Evolutionary conservation across 1,140 invertebrate genomes (phyloP), one percentile per base, ranked within the genome.

Genomic region (Chironomus striatipennis): DNA sequence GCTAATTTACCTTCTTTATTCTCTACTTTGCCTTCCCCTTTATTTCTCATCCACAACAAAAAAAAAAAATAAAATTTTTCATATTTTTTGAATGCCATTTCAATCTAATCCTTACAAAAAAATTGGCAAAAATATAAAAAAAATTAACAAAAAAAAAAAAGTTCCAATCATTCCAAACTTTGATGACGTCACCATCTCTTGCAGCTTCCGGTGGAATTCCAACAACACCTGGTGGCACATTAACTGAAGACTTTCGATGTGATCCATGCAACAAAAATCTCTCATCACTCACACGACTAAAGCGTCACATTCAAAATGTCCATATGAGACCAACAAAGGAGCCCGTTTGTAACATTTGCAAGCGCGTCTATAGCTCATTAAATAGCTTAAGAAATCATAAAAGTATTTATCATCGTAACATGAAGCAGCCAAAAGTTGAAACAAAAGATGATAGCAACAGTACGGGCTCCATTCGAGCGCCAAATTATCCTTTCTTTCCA

Each of bases 181-280:
- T 75, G 75, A 6, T 76, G 77, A 8, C 67, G 70, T 15, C 75
- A 77, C 1, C 77, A 76, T 78, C 77, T 77, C 3, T 77, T 78
- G 4, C 76, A 77, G 24, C 76, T 77, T 20, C 43, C 77, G 74
- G 76, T 77, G 43, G 75, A 78, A 34, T 10, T 75, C 76, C 74
- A 75, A 75, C 47, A 76, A 78, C 73, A 76, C 74, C 15, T 7
- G 34, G 12, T 42, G 8, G 24, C 17, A 17, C 43, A 65, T 77
- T 77, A 75, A 77, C 76, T 75, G 90, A 91, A 85, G 90, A 91
- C 85, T 92, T 92, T 87, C 88, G 91, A 83, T 93, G 91, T 86
- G 90, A 91, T 86, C 91, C 91, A 80, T 93, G 91, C 90, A 93
- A 93, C 88, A 93, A 93, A 88, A 91, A 90, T 84, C 85, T 92